Base-by-base conservation (phyloP, 1,140 invertebrate species). In the Drosophila prosaltans region DNA sequence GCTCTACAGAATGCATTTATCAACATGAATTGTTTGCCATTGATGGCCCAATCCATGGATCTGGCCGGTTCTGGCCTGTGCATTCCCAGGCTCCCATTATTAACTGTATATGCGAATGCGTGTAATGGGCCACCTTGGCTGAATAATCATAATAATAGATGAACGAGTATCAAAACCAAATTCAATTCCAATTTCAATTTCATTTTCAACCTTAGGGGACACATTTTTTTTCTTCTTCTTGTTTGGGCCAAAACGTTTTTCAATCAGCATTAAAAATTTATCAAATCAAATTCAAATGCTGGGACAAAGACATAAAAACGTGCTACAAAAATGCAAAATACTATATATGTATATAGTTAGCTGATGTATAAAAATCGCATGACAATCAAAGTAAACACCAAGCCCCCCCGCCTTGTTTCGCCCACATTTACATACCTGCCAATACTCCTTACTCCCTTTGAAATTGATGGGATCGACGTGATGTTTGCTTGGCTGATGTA, bases 231-330 rank as follows among this genome's bases (percentile, higher is more conserved):
- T 36, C 32, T 36, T 36, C 6, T 36, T 36, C 6, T 4, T 36
- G 3, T 36, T 36, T 71, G 76, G 84, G 74, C 78, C 45, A 26
- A 51, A 84, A 83, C 78, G 72, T 89, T 89, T 89, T 89, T 83
- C 84, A 89, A 89, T 89, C 84, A 89, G 85, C 84, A 89, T 89
- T 77, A 89, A 80, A 80, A 89, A 89, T 89, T 89, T 89, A 89
- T 89, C 84, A 89, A 89, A 89, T 89, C 83, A 89, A 86, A 86
- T 78, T 83, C 84, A 74, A 86, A 80, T 88, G 76, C 57, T 65
- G 55, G 54, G 30, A 51, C 45, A 51, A 51, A 57, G 32, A 74
- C 26, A 54, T 62, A 54, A 48, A 65, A 66, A 66, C 69, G 68
- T 72, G 77, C 69, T 60, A 76, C 69, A 72, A 48, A 80, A 86